A percentile compares a stretch with the other conserved stretches of the same genome.
phyloP scores from a whole-genome alignment of 2,113 vertebrate species.

The Megaleporinus macrocephalus region DNA sequence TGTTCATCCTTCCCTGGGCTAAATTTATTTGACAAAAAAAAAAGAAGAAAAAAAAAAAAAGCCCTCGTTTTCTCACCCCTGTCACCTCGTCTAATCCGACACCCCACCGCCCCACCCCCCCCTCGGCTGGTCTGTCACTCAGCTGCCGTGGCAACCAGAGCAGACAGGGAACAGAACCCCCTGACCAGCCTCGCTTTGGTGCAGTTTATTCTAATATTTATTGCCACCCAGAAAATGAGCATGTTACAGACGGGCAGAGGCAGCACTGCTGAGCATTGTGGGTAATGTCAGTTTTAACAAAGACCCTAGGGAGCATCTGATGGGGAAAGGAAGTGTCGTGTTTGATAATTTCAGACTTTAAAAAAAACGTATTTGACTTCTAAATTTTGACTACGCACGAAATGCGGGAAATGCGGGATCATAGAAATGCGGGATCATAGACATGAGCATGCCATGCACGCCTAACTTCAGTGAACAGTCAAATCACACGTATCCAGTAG shows the following conservation, averaged over 20 bases:
- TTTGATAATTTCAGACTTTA: conserved; percentile 43
- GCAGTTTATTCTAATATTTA: conserved; percentile 88
- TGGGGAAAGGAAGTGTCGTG: conserved; percentile 65
- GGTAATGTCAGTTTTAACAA: conserved; percentile 62
- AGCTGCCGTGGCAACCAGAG: conserved; percentile 81
- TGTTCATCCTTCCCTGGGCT: conserved; percentile 85
- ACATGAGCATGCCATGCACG: conserved; percentile 4
- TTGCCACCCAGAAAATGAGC: conserved; percentile 84
- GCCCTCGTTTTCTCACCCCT: conserved; percentile 58
- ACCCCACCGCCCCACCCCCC: conserved; percentile 64
- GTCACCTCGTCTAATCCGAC: conserved; percentile 50
- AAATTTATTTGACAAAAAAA: conserved; percentile 84
- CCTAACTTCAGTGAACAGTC: conserved; percentile 1
- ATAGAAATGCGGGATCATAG: conserved; percentile 7
- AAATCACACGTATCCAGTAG: not conserved
- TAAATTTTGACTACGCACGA: conserved; percentile 29
- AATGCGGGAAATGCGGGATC: too few species aligned
- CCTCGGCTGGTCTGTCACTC: conserved; percentile 83
- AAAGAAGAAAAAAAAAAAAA: conserved; percentile 51
- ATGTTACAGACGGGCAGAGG: conserved; percentile 78
- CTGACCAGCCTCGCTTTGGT: conserved; percentile 79
- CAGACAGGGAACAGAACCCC: conserved; percentile 82
- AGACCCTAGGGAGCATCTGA: conserved; percentile 71
- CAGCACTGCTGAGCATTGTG: conserved; percentile 66
- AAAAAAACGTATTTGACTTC: conserved; percentile 39